A percentile compares a stretch with the other conserved stretches of the same genome.
phyloP scores from a whole-genome alignment of 2,888 invertebrate species.

The Drosophila putrida region DNA sequence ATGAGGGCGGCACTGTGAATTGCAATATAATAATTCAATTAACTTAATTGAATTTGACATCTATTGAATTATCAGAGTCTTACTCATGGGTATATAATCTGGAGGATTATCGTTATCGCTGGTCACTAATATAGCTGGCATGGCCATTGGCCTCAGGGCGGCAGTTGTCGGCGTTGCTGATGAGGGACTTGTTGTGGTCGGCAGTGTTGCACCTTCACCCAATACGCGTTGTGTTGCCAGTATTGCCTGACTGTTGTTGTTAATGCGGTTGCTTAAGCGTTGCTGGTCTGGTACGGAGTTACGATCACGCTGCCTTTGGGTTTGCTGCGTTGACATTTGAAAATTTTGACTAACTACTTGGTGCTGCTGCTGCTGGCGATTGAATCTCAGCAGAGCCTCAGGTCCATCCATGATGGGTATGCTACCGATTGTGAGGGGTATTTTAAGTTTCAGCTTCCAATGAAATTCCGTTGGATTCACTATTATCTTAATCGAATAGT shows the following conservation, averaged over 20 bases:
- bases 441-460: constrained; percentile 88
- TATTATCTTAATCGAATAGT: constrained; percentile 89
- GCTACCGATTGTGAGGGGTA: constrained; percentile 89
- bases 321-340: constrained; percentile 67
- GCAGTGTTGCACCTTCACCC: constrained; percentile 60
- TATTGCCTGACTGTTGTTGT: constrained; percentile 56
- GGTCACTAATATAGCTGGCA: constrained; percentile 77
- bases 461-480: constrained; percentile 87
- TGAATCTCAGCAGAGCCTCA: constrained; percentile 67
- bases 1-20: constrained; percentile 84
- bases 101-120: constrained; percentile 84
- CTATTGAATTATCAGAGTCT: constrained; percentile 21
- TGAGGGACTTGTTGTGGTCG: constrained; percentile 57
- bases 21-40: background rate
- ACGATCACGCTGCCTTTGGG: constrained; percentile 52
- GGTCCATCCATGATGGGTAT: constrained; percentile 87
- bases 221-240: constrained; percentile 50
- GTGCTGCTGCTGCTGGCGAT: constrained; percentile 71
- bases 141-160: constrained; percentile 66
- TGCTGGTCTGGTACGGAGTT: constrained; percentile 46
- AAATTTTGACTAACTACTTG: constrained; percentile 79
- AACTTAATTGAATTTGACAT: background rate
- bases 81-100: constrained; percentile 84
- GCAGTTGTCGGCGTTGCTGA: constrained; percentile 74
- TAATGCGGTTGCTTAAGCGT: constrained; percentile 32